phyloP scores from a whole-genome alignment of 2,888 invertebrate species.

The Gnatocerus cornutus region DNA sequence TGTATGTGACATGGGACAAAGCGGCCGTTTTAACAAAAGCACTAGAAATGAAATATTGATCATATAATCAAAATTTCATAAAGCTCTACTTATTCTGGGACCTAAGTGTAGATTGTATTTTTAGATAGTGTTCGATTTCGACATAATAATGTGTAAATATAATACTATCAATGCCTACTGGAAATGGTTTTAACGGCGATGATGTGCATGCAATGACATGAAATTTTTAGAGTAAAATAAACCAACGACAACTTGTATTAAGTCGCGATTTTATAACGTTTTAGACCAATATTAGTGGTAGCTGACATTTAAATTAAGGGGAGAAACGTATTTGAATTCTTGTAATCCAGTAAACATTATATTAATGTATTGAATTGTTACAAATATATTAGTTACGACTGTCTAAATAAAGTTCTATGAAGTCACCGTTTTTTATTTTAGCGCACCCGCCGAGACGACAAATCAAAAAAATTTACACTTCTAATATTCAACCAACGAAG shows the following conservation, averaged over 20 bases:
- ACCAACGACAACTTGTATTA: conserved; percentile 17
- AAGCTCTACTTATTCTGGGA: conserved; percentile 55
- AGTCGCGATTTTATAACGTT: conserved; percentile 30
- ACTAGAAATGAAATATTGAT: conserved; percentile 51
- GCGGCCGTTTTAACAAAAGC: conserved; percentile 44
- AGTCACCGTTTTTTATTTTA: background rate
- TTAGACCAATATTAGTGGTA: conserved; percentile 25
- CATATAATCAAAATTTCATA: conserved; percentile 53
- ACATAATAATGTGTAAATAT: conserved; percentile 35
- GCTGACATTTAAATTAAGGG: conserved; percentile 6
- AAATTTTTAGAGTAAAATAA: conserved; percentile 1
- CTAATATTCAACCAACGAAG: no score
- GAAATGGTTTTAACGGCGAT: background rate
- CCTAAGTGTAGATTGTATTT: conserved; percentile 55
- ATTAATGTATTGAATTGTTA: conserved; percentile 57
- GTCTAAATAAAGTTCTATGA: conserved; percentile 36
- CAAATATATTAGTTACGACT: conserved; percentile 50
- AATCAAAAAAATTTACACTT: no score
- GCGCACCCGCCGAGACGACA: no score
- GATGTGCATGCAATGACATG: background rate
- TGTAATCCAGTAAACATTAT: conserved; percentile 51
- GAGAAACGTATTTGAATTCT: conserved; percentile 18
- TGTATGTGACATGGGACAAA: conserved; percentile 24
- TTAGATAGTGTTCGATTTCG: conserved; percentile 49
- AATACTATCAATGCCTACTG: conserved; percentile 30